phyloP scores from a whole-genome alignment of 64 coral and sea anemone genomes.

The Actinia equina region DNA sequence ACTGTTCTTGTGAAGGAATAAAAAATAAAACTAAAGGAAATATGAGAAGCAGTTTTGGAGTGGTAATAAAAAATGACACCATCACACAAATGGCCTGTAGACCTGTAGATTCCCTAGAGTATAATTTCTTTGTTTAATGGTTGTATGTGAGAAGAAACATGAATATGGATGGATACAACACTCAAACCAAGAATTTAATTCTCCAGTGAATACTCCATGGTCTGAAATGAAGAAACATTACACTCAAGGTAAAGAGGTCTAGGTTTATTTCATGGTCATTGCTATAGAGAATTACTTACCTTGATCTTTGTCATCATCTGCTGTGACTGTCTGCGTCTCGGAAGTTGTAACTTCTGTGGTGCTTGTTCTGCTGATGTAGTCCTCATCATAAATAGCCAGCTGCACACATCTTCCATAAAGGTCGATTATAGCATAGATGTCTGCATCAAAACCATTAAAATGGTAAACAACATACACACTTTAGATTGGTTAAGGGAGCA shows the following conservation, averaged over 20 bases:
- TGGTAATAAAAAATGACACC: too few species aligned
- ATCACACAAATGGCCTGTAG: too few species aligned
- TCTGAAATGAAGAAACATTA: too few species aligned
- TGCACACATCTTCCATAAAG: constrained; percentile 96
- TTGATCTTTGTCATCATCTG: not conserved
- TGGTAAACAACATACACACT: not conserved
- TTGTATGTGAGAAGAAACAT: too few species aligned
- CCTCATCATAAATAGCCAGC: constrained; percentile 69
- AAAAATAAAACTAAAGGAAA: not conserved
- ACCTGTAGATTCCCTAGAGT: too few species aligned
- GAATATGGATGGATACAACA: too few species aligned
- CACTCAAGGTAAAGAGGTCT: not conserved
- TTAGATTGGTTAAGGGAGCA: not conserved
- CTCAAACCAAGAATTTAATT: too few species aligned
- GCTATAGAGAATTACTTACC: not conserved
- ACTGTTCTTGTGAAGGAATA: too few species aligned
- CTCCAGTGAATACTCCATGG: too few species aligned
- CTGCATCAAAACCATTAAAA: constrained; percentile 35
- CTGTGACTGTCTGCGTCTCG: not conserved
- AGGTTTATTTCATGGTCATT: not conserved
- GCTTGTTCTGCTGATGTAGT: constrained; percentile 25
- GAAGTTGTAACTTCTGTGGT: not conserved
- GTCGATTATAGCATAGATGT: constrained; percentile 88
- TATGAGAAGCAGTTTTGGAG: too few species aligned
- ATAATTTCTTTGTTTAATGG: too few species aligned